Conservation (phyloP, 53 echinoderm and acorn worm species). For the Crossaster papposus region DNA sequence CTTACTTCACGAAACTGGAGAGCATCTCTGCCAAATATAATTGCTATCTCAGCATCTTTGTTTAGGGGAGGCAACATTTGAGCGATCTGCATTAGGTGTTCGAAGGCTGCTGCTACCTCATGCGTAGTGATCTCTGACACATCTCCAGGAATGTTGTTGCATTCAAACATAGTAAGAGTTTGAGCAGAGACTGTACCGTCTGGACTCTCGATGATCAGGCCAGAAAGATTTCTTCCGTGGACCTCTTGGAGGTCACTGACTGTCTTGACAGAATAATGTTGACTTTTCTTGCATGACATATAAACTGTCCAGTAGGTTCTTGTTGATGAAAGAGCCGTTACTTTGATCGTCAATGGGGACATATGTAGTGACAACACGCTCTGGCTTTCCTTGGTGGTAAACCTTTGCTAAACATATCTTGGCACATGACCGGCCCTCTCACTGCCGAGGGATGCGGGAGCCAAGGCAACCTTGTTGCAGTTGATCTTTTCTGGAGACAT, state of each 20-base stretch:
- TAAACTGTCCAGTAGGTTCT: neutral
- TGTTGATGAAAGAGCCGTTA: constrained; percentile 28
- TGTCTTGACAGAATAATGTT: constrained; percentile 34
- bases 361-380: constrained; percentile 51
- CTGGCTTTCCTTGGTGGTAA: constrained; percentile 59
- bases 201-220: constrained; percentile 56
- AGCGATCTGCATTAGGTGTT: constrained; percentile 52
- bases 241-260: constrained; percentile 57
- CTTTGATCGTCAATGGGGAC: constrained; percentile 70
- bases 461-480: no score
- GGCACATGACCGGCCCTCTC: constrained; percentile 70
- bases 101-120: constrained; percentile 50
- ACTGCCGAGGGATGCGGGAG: no score
- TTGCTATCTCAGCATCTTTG: constrained; percentile 65
- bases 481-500: no score
- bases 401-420: constrained; percentile 72
- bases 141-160: constrained; percentile 15
- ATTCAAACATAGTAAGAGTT: constrained; percentile 40
- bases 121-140: constrained; percentile 69
- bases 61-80: constrained; percentile 50
- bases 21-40: constrained; percentile 72
- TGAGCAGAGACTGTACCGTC: constrained; percentile 52
- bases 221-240: constrained; percentile 62
- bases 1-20: constrained; percentile 59
- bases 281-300: constrained; percentile 44